Evolutionary conservation across 1,140 invertebrate species (phyloP).

Genomic region (Tetragonula clypearis): DNA sequence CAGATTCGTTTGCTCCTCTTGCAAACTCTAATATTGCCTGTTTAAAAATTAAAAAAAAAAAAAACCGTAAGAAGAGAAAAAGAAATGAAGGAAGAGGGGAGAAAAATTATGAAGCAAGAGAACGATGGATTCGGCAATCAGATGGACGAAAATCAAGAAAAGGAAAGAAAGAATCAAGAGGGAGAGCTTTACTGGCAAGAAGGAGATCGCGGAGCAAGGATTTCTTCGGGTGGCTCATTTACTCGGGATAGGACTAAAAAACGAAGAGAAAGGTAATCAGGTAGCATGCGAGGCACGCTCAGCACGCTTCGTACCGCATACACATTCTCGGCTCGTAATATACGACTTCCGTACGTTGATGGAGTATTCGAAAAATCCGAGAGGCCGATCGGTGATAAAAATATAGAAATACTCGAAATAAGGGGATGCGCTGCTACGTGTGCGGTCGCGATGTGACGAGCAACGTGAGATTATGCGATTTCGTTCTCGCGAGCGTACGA

Average conservation of each 20-base stretch:
- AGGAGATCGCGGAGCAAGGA: slow-evolving; percentile 15
- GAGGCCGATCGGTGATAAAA: slow-evolving; percentile 64
- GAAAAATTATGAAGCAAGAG: slow-evolving; percentile 15
- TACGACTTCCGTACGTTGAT: slow-evolving; percentile 77
- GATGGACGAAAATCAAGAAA: slow-evolving; percentile 52
- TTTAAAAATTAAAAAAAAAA: background rate
- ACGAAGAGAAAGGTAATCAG: slow-evolving; percentile 68
- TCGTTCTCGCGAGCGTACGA: background rate
- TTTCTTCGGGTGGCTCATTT: slow-evolving; percentile 38
- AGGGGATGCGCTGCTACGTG: slow-evolving; percentile 26
- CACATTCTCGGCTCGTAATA: slow-evolving; percentile 72
- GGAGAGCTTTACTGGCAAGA: slow-evolving; percentile 6
- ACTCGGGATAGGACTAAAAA: slow-evolving; percentile 38
- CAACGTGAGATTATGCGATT: background rate
- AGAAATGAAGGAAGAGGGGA: background rate
- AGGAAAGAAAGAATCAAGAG: slow-evolving; percentile 47
- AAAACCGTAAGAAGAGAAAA: background rate
- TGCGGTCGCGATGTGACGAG: slow-evolving; percentile 10
- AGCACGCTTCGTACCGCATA: slow-evolving; percentile 48
- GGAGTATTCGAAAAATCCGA: slow-evolving; percentile 79
- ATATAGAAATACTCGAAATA: slow-evolving; percentile 60
- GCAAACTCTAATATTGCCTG: background rate
- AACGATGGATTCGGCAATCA: slow-evolving; percentile 50
- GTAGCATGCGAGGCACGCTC: slow-evolving; percentile 76
- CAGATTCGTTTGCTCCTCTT: background rate